Percentiles rank a stretch among this genome's conserved stretches.
phyloP scores from a whole-genome alignment of 1,140 invertebrate genomes.

The Meloidogyne floridensis region DNA sequence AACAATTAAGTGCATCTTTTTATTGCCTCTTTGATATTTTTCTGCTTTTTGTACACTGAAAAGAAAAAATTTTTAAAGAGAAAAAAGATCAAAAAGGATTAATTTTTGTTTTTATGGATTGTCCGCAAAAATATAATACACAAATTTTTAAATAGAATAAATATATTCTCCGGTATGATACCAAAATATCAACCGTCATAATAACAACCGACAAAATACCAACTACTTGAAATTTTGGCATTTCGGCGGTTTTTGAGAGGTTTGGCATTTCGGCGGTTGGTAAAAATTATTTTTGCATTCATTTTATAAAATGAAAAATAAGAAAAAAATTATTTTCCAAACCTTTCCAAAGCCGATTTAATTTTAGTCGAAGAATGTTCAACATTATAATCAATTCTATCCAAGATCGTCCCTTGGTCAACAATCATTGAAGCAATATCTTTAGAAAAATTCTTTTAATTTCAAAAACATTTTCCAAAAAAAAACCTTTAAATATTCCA shows the following conservation, averaged over 20 bases:
- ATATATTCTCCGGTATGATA: no score
- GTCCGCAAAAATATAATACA: no score
- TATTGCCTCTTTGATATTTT: slow-evolving; percentile 69
- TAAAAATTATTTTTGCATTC: no score
- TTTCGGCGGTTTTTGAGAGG: no score
- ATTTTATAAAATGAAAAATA: background rate
- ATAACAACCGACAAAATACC: no score
- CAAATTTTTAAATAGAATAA: no score
- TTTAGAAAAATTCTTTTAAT: background rate
- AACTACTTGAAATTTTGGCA: no score
- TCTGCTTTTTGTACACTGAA: slow-evolving; percentile 69
- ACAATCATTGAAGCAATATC: slow-evolving; percentile 68
- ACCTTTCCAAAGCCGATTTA: slow-evolving; percentile 66
- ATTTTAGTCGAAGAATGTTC: slow-evolving; percentile 67
- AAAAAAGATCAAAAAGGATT: no score
- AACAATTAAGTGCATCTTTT: slow-evolving; percentile 68
- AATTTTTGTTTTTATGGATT: no score
- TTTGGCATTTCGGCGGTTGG: no score
- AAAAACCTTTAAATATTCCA: slow-evolving; percentile 44
- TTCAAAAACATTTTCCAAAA: no score
- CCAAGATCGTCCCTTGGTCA: slow-evolving; percentile 69
- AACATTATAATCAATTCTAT: slow-evolving; percentile 70
- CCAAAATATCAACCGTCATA: no score
- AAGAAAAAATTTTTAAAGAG: slow-evolving; percentile 18
- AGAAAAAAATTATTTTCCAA: slow-evolving; percentile 2